Evolutionary conservation across 2,797 vertebrate genomes (phyloP), one percentile per base, ranked within the genome.

Genomic region (Gephyroberyx darwinii): DNA sequence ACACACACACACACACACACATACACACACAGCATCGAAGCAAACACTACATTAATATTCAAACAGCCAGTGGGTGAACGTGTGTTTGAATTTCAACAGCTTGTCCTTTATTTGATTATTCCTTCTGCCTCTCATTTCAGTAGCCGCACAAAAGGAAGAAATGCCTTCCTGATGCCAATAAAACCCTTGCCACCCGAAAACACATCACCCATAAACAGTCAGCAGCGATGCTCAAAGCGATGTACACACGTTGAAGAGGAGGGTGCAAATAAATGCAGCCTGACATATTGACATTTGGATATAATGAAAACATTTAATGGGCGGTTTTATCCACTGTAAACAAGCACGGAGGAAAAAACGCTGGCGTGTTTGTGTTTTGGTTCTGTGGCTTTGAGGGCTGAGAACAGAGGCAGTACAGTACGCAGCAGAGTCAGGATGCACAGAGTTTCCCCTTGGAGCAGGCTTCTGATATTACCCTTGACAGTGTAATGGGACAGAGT

Each of bases 91-190:
- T 77, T 80, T 75, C 69, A 78, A 72, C 74, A 78, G 74, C 73
- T 74, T 86, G 80, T 77, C 77, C 13, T 47, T 76, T 76, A 78
- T 84, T 86, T 80, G 54, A 80, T 87, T 75, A 81, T 82, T 84
- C 61, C 39, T 76, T 74, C 61, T 74, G 61, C 55, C 52, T 82
- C 70, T 80, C 64, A 69, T 76, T 82, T 80, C 69, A 72, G 64
- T 5, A 31, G 67, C 73, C 37, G 57, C 69, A 72, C 70, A 69
- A 62, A 74, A 22, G 22, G 54, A 81, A 74, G 71, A 75, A 79
- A 81, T 67, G 63, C 62, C 52, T 83, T 71, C 50, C 57, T 69
- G 75, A 75, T 13, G 31, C 39, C 53, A 37, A 51, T 45, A 51
- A 65, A 68, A 17, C 26, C 4, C 16, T 22, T 1, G 4, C 12